Percentiles rank a stretch among this genome's conserved stretches.
phyloP scores from a whole-genome alignment of 1,140 invertebrate species.

The Magallana angulata region DNA sequence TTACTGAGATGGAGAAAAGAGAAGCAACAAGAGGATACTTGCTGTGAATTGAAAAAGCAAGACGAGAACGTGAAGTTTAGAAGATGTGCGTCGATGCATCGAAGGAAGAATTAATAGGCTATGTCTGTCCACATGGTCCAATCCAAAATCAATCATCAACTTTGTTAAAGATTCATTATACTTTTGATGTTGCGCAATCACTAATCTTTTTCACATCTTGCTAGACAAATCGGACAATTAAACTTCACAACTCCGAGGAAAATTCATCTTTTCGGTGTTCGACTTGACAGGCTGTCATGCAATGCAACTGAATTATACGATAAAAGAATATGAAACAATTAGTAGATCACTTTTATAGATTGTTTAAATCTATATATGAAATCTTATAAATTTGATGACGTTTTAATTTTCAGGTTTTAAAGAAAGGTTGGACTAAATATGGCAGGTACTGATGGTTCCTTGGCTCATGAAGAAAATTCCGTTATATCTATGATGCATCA shows the following conservation, averaged over 20 bases:
- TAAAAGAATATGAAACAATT: conserved; percentile 41
- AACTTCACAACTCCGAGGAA: conserved; percentile 23
- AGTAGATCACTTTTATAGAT: neutral
- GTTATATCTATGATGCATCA: neutral
- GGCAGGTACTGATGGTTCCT: neutral
- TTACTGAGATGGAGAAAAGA: neutral
- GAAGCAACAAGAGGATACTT: neutral
- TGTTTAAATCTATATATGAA: too few relatives aligned
- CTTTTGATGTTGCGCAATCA: neutral
- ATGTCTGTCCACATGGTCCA: too few relatives aligned
- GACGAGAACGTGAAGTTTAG: neutral
- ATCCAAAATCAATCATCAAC: neutral
- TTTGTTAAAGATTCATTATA: neutral
- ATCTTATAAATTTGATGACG: too few relatives aligned
- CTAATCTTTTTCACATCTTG: neutral
- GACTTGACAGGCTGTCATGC: conserved; percentile 12
- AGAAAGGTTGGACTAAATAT: neutral
- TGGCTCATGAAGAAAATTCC: conserved; percentile 15
- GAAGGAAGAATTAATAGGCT: too few relatives aligned
- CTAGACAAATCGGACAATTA: neutral
- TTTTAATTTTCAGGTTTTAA: too few relatives aligned
- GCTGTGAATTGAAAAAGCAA: neutral
- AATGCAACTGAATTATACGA: conserved; percentile 6
- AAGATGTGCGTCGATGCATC: neutral
- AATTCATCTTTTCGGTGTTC: conserved; percentile 11